Base-by-base conservation (phyloP, 2,797 vertebrate species). In the Uromys caudimaculatus region DNA sequence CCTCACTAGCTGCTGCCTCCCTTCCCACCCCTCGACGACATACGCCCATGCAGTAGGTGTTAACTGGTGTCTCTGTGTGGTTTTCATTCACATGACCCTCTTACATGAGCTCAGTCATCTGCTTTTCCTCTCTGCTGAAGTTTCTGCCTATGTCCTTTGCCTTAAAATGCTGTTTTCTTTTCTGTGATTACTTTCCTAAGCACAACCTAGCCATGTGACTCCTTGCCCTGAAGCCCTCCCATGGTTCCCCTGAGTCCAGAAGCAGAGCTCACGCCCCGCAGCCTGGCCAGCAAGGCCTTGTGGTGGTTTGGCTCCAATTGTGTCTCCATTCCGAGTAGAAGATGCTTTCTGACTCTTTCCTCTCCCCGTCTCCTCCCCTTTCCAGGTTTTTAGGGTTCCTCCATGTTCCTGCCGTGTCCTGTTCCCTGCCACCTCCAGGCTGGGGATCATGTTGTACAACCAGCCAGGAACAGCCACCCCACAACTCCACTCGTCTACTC, bases 181-280 rank as follows among this genome's bases (percentile, higher is more conserved):
- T 62, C 62, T n/a, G 24, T 38, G 71, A 77, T 52, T 38, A 3
- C 13, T 96, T 93, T 78, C 41, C 29, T 41, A 83, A 95, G 90
- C 29, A 2, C 52, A 17, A 29, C n/a, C 94, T 77, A 78, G 81
- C 84, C 91, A n/a, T 0, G 29, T 89, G 95, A 77, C 95, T 82
- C 78, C 50, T 75, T 44, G 94, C 73, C 89, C 79, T 35, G 6
- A 60, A 90, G 69, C 77, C 69, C 50, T 73, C 44, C 79, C 4
- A 1, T 32, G 82, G 58, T 76, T 97, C 95, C 78, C 83, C 7
- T 75, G 89, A 77, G 41, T 90, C 73, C 54, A 23, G 0, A 69
- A 92, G 79, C 50, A 77, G 79, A 97, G 94, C 87, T 95, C 76
- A 95, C 11, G 1, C 92, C 88, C 56, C 0, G 71, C 38, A 24